phyloP scores from a whole-genome alignment of 2,113 vertebrate species.

The Psittacara wagleri region DNA sequence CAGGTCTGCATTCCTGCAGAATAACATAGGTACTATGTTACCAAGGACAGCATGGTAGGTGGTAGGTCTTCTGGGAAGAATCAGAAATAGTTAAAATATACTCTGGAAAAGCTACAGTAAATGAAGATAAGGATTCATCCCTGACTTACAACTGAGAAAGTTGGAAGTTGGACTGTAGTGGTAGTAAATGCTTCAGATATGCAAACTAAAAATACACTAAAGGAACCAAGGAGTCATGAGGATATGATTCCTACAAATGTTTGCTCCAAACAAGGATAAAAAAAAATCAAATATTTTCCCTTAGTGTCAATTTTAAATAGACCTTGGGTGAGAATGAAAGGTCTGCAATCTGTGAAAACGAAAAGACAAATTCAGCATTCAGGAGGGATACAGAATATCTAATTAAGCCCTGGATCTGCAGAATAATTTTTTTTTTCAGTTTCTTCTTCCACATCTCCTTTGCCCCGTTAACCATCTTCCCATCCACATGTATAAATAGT shows the following conservation, averaged over 20 bases:
- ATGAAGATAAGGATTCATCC: neutral
- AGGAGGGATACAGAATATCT: neutral
- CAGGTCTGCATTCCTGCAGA: neutral
- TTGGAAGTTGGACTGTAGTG: neutral
- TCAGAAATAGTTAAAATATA: neutral
- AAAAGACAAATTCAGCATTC: slow-evolving; percentile 28
- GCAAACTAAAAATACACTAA: neutral
- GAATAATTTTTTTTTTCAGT: neutral
- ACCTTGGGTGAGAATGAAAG: neutral
- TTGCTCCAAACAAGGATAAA: neutral
- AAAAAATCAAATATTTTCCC: slow-evolving; percentile 28
- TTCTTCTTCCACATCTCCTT: neutral
- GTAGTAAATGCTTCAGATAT: neutral
- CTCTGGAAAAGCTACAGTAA: neutral
- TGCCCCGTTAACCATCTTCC: neutral
- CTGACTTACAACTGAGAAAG: neutral
- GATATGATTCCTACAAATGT: neutral
- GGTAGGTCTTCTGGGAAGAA: neutral
- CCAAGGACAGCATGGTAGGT: neutral
- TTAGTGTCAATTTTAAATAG: neutral
- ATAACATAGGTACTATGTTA: neutral
- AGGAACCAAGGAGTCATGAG: neutral
- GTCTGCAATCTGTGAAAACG: slow-evolving; percentile 9
- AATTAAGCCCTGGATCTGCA: neutral
- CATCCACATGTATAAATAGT: neutral